Conservation (phyloP, 2,113 vertebrate genomes). For the Ondatra zibethicus region DNA sequence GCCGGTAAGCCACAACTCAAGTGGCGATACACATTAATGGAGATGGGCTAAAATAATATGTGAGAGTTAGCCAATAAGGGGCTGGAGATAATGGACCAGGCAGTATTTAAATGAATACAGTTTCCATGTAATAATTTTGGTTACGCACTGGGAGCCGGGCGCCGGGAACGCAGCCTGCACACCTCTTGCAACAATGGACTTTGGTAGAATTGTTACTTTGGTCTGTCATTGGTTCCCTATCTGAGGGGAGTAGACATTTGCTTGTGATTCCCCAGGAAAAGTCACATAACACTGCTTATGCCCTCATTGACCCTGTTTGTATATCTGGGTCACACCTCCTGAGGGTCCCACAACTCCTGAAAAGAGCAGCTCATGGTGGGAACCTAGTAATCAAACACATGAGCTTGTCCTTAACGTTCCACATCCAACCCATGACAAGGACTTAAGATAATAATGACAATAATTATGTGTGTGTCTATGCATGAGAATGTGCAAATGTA, state of each 20-base stretch:
- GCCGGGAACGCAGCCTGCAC: too few species aligned
- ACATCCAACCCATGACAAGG: neutral
- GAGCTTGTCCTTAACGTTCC: neutral
- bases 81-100: too few species aligned
- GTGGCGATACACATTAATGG: too few species aligned
- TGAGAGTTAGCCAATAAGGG: too few species aligned
- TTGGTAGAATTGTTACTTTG: neutral
- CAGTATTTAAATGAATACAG: too few species aligned
- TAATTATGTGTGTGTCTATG: neutral
- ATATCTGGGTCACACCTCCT: neutral
- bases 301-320: neutral
- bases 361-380: neutral
- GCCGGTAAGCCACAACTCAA: too few species aligned
- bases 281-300: neutral
- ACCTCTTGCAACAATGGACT: neutral
- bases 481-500: neutral
- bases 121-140: too few species aligned
- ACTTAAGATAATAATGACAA: neutral
- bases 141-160: too few species aligned
- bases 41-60: too few species aligned
- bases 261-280: neutral
- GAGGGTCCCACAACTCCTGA: neutral
- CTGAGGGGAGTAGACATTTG: neutral
- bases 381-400: neutral
- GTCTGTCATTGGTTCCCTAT: neutral